Evolutionary conservation across 2,113 vertebrate genomes (phyloP).

Genomic region (Sorex araneus): DNA sequence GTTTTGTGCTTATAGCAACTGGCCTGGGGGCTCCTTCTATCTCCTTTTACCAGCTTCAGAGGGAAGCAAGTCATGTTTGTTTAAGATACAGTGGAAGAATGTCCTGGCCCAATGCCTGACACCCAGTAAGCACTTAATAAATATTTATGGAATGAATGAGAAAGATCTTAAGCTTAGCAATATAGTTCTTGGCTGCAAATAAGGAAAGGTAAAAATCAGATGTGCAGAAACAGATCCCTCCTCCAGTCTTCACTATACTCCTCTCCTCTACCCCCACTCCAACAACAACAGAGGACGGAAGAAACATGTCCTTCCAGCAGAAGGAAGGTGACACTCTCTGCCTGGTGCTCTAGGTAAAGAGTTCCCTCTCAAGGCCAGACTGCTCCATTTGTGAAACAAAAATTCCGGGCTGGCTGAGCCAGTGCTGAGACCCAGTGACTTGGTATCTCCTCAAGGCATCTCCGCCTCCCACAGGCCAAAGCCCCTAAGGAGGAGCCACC

Average conservation of each 20-base stretch:
- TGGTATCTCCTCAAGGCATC: not conserved
- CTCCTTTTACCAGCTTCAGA: conserved; percentile 35
- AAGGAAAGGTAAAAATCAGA: conserved; percentile 45
- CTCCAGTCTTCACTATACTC: not conserved
- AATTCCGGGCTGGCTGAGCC: not conserved
- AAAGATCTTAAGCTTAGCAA: conserved; percentile 62
- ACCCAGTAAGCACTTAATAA: conserved; percentile 71
- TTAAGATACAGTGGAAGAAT: conserved; percentile 60
- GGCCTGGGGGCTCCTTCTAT: not conserved
- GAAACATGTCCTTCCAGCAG: not conserved
- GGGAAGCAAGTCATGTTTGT: conserved; percentile 53
- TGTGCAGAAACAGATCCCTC: not conserved
- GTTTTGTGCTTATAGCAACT: conserved; percentile 5
- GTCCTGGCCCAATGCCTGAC: conserved; percentile 54
- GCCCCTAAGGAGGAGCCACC: not conserved
- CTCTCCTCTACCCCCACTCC: not conserved
- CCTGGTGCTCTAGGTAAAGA: not conserved
- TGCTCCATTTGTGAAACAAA: not conserved
- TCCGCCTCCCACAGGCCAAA: not conserved
- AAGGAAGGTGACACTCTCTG: not conserved
- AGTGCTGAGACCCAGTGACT: not conserved
- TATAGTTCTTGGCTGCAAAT: conserved; percentile 58
- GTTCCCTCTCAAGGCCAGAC: conserved; percentile 35
- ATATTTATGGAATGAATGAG: conserved; percentile 73
- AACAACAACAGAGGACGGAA: not conserved